phyloP scores from a whole-genome alignment of 2,888 invertebrate genomes.

The Suillia variegata region DNA sequence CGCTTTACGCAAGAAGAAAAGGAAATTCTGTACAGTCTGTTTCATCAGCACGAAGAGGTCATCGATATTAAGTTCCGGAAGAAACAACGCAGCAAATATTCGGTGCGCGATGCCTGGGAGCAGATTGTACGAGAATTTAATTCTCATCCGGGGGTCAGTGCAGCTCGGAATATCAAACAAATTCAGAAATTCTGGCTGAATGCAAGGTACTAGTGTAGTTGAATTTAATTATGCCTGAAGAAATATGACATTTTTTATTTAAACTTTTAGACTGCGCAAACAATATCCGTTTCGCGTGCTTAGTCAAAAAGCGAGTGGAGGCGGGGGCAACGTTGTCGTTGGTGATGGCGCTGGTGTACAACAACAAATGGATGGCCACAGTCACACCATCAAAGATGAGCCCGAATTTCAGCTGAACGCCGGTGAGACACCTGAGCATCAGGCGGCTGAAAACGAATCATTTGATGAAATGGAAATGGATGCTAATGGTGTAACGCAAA shows the following conservation, averaged over 20 bases:
- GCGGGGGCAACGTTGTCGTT: constrained; percentile 19
- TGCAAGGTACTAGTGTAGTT: constrained; percentile 52
- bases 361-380: constrained; percentile 34
- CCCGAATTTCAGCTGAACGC: constrained; percentile 51
- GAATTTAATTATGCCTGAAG: too few species aligned
- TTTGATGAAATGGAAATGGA: constrained; percentile 57
- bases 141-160: constrained; percentile 50
- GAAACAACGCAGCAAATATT: constrained; percentile 55
- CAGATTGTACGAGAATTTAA: constrained; percentile 57
- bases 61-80: constrained; percentile 60
- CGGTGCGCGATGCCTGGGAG: constrained; percentile 59
- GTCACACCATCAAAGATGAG: constrained; percentile 50
- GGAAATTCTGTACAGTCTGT: constrained; percentile 53
- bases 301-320: constrained; percentile 22
- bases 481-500: constrained; percentile 38
- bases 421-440: constrained; percentile 46
- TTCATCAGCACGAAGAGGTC: constrained; percentile 56
- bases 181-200: constrained; percentile 61
- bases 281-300: constrained; percentile 52
- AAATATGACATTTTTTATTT: too few species aligned
- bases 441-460: constrained; percentile 43
- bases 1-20: constrained; percentile 60
- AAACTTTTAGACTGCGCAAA: constrained; percentile 50
- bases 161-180: constrained; percentile 57
- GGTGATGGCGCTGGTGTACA: constrained; percentile 26